Evolutionary conservation across 2,888 invertebrate genomes (phyloP).

Genomic region (Perdita meconis): DNA sequence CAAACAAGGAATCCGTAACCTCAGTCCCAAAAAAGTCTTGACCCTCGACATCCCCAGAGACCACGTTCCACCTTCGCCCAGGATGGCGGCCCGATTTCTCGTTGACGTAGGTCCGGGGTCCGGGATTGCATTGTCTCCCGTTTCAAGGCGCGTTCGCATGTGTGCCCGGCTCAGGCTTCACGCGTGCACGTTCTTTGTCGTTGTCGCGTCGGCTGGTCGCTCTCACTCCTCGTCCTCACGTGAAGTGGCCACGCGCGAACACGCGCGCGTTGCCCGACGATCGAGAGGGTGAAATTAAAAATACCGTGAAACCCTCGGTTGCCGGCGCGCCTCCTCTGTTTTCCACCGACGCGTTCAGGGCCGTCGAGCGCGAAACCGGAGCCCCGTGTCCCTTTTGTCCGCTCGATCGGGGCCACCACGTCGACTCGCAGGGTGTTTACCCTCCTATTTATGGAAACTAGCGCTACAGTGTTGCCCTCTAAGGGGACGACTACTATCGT

Average conservation of each 20-base stretch:
- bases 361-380: slow-evolving; percentile 65
- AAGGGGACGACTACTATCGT: not conserved
- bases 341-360: slow-evolving; percentile 62
- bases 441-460: slow-evolving; percentile 50
- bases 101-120: slow-evolving; percentile 71
- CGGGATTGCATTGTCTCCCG: slow-evolving; percentile 45
- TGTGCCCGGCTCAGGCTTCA: slow-evolving; percentile 35
- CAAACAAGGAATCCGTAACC: not conserved
- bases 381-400: slow-evolving; percentile 47
- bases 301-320: slow-evolving; percentile 71
- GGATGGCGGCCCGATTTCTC: slow-evolving; percentile 46
- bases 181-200: slow-evolving; percentile 43
- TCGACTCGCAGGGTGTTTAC: slow-evolving; percentile 53
- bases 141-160: slow-evolving; percentile 30
- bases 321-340: slow-evolving; percentile 38
- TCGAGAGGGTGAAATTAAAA: slow-evolving; percentile 73
- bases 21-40: not conserved
- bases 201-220: no score
- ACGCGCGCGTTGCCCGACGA: slow-evolving; percentile 28
- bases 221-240: slow-evolving; percentile 35
- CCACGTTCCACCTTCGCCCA: slow-evolving; percentile 11
- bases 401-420: slow-evolving; percentile 45
- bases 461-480: slow-evolving; percentile 14
- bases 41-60: not conserved
- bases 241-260: slow-evolving; percentile 44